Evolutionary conservation across 2,888 invertebrate species (phyloP), one percentile per base, ranked within the genome.

Genomic region (Mythimna lalbum): DNA sequence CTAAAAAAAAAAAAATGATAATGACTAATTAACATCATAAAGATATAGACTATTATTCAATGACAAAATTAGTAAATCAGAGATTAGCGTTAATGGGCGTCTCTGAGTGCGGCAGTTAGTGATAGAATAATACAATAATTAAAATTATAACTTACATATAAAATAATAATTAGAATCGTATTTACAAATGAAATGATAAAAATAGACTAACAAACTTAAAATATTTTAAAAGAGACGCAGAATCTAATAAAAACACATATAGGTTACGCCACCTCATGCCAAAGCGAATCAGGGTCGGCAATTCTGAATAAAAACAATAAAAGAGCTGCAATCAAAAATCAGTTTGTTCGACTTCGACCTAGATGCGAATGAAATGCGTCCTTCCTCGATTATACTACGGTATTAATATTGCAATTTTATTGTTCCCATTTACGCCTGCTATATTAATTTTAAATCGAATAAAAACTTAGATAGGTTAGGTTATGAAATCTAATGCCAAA

Each of bases 191-290:
- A 36, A 36, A 10, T 36, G 27, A 27, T 36, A 10, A 9, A 36
- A 36, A 10, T 36, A 36, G 9, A 33, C 2, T 36, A 1, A 36
- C 10, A 36, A 10, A 10, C 19, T 47, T 47, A 47, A 17, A 47
- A 12, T 47, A 47, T 3, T 39, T 14, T 14, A 39, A 39, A 43
- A 43, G 17, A 43, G 6, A 43, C 23, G 14, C 5, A 5, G 23
- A 56, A 19, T 47, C 27, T 21, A 49, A 57, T 65, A 62, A 71
- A 76, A 57, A 57, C 12, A 59, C 43, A 56, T 0, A n/a, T 52
- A 62, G 47, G 14, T 76, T 64, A 70, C 47, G 63, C 52, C 39
- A 70, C 47, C 23, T 55, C 36, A 61, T 47, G 47, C 1, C 27
- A 55, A 55, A 21, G 14, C 9, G 55, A 31, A 55, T 52, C 23